A percentile compares a stretch with the other conserved stretches of the same genome.
These are phyloP conservation scores for Lottia scabra DNA, from an alignment of 2,888 invertebrate genomes.

Conservation along the genomic window DNA sequence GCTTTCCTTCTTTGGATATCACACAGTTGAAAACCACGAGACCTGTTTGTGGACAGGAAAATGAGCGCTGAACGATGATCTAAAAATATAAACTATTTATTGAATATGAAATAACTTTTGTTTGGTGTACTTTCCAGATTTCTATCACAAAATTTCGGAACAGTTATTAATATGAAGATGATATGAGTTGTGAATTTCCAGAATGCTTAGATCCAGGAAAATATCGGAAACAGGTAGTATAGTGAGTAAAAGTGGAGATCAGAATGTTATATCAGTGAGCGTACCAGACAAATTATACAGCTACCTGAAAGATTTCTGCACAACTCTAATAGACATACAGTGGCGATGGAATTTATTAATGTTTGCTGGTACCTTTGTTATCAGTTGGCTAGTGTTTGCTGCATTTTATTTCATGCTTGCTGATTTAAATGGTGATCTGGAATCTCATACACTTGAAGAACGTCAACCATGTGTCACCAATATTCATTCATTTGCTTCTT, in stretches of 20 bases:
- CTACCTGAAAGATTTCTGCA: slow-evolving; percentile 82
- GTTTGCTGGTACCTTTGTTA: slow-evolving; percentile 82
- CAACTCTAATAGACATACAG: slow-evolving; percentile 92
- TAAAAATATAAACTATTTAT: too few relatives aligned
- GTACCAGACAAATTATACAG: slow-evolving; percentile 83
- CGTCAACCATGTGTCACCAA: slow-evolving; percentile 73
- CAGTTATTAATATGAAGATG: too few relatives aligned
- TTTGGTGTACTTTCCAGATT: too few relatives aligned
- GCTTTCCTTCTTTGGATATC: too few relatives aligned
- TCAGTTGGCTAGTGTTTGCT: slow-evolving; percentile 90
- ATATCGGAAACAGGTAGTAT: not conserved
- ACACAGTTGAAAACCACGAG: too few relatives aligned
- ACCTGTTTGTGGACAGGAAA: too few relatives aligned
- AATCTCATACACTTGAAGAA: slow-evolving; percentile 21
- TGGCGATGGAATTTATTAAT: slow-evolving; percentile 87
- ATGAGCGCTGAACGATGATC: too few relatives aligned
- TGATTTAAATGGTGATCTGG: slow-evolving; percentile 66
- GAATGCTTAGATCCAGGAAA: not conserved
- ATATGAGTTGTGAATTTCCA: too few relatives aligned
- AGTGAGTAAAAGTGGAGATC: slow-evolving; percentile 17
- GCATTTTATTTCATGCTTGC: slow-evolving; percentile 66
- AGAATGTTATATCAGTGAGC: slow-evolving; percentile 90
- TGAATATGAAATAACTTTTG: too few relatives aligned
- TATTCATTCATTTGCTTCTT: slow-evolving; percentile 88
- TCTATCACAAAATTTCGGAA: too few relatives aligned